Conservation (phyloP, 1,140 invertebrate genomes). For the Eulimnadia texana region DNA sequence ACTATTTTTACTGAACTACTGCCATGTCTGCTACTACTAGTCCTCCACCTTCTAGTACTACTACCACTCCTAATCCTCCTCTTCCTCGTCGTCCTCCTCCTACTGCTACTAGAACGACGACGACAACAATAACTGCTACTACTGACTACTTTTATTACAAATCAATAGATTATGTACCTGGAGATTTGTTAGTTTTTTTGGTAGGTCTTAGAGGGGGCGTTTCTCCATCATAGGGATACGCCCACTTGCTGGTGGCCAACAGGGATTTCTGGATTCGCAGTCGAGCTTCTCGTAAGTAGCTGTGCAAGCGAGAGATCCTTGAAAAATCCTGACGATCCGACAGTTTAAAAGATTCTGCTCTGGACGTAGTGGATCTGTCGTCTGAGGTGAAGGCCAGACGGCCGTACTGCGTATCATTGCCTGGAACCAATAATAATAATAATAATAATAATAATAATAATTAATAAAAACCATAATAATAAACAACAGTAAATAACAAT, state of each 20-base stretch:
- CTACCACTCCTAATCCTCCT: background rate
- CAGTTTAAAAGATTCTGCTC: background rate
- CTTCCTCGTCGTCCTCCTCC: background rate
- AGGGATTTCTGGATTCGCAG: constrained; percentile 54
- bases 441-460: background rate
- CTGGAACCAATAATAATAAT: background rate
- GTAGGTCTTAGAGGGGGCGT: constrained; percentile 34
- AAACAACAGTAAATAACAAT: too few species aligned
- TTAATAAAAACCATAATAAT: background rate
- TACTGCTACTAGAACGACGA: background rate
- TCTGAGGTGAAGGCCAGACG: background rate
- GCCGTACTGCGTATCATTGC: background rate
- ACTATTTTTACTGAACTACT: too few species aligned
- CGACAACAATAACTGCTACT: too few species aligned
- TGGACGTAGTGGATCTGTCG: background rate
- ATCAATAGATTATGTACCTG: too few species aligned
- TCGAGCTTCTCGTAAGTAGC: constrained; percentile 53
- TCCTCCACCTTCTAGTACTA: too few species aligned
- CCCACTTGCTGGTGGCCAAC: constrained; percentile 59
- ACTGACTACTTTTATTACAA: too few species aligned
- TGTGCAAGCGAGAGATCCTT: background rate
- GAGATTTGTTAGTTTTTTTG: too few species aligned
- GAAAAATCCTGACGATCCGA: too few species aligned
- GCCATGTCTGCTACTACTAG: too few species aligned
- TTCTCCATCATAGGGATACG: constrained; percentile 52